Base-by-base conservation (phyloP, 92 coral and sea anemone genomes). In the Phenganax marumi region DNA sequence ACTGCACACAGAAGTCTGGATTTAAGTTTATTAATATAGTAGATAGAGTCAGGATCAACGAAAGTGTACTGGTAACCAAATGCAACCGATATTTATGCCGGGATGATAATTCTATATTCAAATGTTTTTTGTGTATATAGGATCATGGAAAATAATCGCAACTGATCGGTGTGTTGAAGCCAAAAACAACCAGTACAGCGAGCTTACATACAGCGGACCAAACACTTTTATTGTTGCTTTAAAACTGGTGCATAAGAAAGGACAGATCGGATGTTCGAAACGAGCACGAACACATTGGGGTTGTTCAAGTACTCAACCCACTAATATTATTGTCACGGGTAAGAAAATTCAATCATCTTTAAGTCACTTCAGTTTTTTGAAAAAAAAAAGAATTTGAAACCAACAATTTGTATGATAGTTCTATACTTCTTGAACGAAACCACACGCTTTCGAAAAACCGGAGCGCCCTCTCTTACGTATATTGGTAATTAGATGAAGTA, bases 251-350 rank as follows among this genome's bases (percentile, higher is more conserved):
- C 72, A 66, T 49, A 66, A 33, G 19, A 66, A 33, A 66, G 72
- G 72, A 5, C 12, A 12, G n/a, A 66, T 66, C 17, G 72, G 72
- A 66, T 66, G 72, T 18, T 8, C 25, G 12, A 11, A 49, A 10
- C 12, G 49, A 10, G 49, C 17, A 2, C 49, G 25, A 6, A 18
- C 72, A 66, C 9, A 66, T 1, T 66, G 72, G 72, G 72, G 72
- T 12, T 66, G 72, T 49, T 25, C 6, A 47, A 23, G 50, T 33
- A 8, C 6, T 18, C 12, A 25, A 10, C 49, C 72, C 8, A 66
- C 72, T 6, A 66, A 66, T 25, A 66, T 66, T 33, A 66, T 66
- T 7, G 72, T 66, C n/a, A 66, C 72, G 24, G 72, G 72, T 66
- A 18, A 9, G 49, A 13, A 18, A 0, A 8, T 58, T 13, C 23